Base-by-base conservation (phyloP, 2,888 invertebrate species). In the Anthrax anthrax region DNA sequence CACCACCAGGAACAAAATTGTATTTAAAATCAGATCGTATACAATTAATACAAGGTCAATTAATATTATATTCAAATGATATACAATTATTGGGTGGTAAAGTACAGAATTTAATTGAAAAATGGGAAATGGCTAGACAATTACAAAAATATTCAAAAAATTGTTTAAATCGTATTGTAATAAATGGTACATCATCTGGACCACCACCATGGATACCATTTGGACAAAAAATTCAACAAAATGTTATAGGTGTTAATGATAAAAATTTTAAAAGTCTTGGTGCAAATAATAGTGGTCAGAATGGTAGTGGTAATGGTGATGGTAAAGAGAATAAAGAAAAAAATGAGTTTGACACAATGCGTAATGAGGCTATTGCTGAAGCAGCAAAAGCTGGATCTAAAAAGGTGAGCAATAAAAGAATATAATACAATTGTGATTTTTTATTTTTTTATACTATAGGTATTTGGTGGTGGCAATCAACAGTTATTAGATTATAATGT, bases 121-220 rank as follows among this genome's bases (percentile, higher is more conserved):
- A 88, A 65, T 94, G 94, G 92, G 84, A 88, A 61, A 63, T 87
- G 42, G 80, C 72, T 42, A 64, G 79, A 56, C 76, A 77, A 54
- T 69, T 80, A 56, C 74, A 76, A 5, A 78, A 78, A 58, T 79
- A 78, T 59, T 76, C 77, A 4, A 57, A 58, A 18, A 61, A 60
- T 47, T 63, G 60, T 2, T 56, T 62, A 8, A 58, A 60, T 3
- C 48, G 58, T 16, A 23, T 40, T 37, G 42, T 44, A 17, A 23
- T 23, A 8, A 23, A 8, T 23, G 56, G 53, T 9, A 58, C 58
- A 4, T 76, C 74, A 47, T 81, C 84, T 55, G 85, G 84, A 51
- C 89, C 91, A 2, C 88, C 83, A 41, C 91, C 85, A 37, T 94
- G 92, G 89, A 88, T 91, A 56, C 83, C 90, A 34, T 92, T 94